phyloP scores from a whole-genome alignment of 1,140 invertebrate species.

The Penaeus japonicus region DNA sequence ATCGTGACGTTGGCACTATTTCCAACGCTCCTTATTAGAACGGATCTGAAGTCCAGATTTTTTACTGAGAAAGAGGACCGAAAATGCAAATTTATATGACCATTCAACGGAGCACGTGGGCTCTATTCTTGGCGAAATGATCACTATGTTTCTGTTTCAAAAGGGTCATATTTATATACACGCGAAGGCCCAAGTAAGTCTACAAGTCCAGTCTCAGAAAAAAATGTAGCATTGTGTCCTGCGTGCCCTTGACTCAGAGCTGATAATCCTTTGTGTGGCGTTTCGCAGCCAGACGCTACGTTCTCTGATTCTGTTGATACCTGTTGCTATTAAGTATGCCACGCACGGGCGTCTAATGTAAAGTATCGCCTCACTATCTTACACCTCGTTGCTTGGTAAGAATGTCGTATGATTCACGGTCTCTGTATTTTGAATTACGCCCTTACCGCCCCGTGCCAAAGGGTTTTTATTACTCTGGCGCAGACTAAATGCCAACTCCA shows the following conservation, averaged over 20 bases:
- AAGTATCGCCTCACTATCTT: slow-evolving; percentile 48
- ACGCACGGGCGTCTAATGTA: slow-evolving; percentile 35
- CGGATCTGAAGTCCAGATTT: too few relatives aligned
- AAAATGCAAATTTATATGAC: not conserved
- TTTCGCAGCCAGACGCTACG: not conserved
- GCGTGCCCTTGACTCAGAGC: not conserved
- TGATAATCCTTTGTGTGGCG: not conserved
- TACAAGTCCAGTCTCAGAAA: not conserved
- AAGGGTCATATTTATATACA: slow-evolving; percentile 4
- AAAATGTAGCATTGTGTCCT: not conserved
- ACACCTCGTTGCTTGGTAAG: slow-evolving; percentile 21
- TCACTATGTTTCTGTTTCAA: not conserved
- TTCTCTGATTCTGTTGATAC: slow-evolving; percentile 39
- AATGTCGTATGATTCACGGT: not conserved
- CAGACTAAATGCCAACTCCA: not conserved
- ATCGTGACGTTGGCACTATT: too few relatives aligned
- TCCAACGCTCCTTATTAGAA: too few relatives aligned
- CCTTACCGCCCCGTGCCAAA: not conserved
- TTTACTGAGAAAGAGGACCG: not conserved
- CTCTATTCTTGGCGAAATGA: not conserved
- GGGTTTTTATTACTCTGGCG: not conserved
- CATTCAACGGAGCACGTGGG: too few relatives aligned
- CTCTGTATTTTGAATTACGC: not conserved
- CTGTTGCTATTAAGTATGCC: slow-evolving; percentile 44
- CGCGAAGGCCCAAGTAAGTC: not conserved